A percentile compares a stretch with the other conserved stretches of the same genome.
Conservation (phyloP, 35 echinoderm and acorn worm genomes). For the Chiridota heheva region DNA sequence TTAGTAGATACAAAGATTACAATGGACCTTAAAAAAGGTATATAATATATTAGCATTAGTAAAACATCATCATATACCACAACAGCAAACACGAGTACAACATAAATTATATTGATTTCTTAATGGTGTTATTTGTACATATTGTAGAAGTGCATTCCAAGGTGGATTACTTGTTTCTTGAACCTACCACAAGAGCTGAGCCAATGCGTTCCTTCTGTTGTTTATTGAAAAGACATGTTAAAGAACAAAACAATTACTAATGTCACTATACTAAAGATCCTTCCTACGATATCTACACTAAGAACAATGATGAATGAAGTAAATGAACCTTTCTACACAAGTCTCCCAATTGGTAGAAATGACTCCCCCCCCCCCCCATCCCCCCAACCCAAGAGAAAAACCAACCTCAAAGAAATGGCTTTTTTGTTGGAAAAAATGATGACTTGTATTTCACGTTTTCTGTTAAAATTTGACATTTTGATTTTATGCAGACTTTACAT, state of each 20-base stretch:
- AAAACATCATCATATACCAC: too few relatives aligned
- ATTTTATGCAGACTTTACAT: too few relatives aligned
- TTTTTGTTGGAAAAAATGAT: too few relatives aligned
- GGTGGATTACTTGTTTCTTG: slow-evolving; percentile 1
- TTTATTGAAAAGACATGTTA: not conserved
- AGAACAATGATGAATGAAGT: not conserved
- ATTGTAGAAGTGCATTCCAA: not conserved
- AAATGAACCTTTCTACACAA: not conserved
- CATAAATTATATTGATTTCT: too few relatives aligned
- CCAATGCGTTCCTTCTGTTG: slow-evolving; percentile 93
- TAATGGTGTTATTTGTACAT: not conserved
- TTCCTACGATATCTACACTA: too few relatives aligned
- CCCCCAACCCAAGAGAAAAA: not conserved
- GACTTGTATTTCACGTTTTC: too few relatives aligned
- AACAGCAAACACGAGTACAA: too few relatives aligned
- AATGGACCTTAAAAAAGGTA: too few relatives aligned
- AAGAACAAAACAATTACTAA: not conserved
- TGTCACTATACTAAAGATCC: not conserved
- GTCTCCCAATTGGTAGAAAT: not conserved
- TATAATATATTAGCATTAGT: too few relatives aligned
- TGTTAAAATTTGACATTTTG: too few relatives aligned
- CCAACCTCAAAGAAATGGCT: not conserved
- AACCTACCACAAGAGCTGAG: slow-evolving; percentile 79
- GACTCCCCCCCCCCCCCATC: not conserved
- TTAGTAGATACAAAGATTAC: too few relatives aligned